Percentiles rank a stretch among this genome's conserved stretches.
phyloP scores from a whole-genome alignment of 2,797 vertebrate species.

The Peromyscus nudipes region DNA sequence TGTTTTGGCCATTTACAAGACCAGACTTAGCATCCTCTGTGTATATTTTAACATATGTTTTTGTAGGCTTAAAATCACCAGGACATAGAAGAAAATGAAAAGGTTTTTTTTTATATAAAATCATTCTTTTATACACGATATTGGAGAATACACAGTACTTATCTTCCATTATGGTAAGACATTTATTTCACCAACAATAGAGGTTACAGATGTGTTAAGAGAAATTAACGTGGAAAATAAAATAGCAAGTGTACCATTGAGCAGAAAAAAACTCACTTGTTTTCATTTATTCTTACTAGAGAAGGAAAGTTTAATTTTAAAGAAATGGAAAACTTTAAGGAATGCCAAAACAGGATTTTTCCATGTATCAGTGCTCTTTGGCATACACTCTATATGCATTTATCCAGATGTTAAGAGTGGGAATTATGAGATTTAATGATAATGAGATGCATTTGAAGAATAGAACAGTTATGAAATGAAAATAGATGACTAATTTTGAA shows the following conservation, averaged over 20 bases:
- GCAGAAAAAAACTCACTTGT: background rate
- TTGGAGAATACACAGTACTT: background rate
- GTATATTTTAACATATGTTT: background rate
- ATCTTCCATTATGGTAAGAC: background rate
- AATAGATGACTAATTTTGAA: conserved; percentile 14
- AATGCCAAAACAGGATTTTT: conserved; percentile 69
- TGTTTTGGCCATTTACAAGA: background rate
- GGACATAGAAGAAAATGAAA: background rate
- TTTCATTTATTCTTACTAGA: background rate
- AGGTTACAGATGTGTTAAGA: background rate
- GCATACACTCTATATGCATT: conserved; percentile 53
- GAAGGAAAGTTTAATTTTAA: conserved; percentile 55
- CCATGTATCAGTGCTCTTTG: conserved; percentile 58
- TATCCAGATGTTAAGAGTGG: conserved; percentile 69
- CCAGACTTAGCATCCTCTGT: background rate
- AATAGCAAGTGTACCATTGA: conserved; percentile 25
- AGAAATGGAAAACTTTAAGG: conserved; percentile 75
- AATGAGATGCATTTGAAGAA: conserved; percentile 51
- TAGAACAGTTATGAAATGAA: conserved; percentile 46
- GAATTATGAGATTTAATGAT: conserved; percentile 39
- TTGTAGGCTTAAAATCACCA: background rate
- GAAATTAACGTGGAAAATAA: conserved; percentile 28
- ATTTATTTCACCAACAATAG: background rate
- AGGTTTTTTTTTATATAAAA: background rate
- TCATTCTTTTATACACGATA: background rate